These are phyloP conservation scores for Dascillus cervinus DNA, from an alignment of 2,888 invertebrate genomes.

Conservation along the genomic window DNA sequence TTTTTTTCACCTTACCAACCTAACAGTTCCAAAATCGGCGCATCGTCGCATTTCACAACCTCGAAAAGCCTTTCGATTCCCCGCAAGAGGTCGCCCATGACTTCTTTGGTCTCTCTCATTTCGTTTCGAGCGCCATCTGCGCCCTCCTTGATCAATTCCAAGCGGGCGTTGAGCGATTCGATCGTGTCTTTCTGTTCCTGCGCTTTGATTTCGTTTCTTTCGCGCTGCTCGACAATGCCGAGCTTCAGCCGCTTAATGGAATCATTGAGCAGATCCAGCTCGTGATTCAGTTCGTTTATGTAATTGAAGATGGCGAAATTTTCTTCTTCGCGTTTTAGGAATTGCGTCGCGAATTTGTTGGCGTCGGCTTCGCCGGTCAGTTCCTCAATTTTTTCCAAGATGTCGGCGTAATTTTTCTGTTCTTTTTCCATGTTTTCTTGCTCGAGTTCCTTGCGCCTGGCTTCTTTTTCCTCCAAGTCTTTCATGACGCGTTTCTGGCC, in stretches of 20 bases:
- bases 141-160: no score
- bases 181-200: constrained; percentile 54
- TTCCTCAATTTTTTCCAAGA: constrained; percentile 63
- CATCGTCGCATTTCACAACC: constrained; percentile 61
- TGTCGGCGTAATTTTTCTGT: constrained; percentile 65
- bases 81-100: constrained; percentile 33
- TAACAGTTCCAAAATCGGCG: constrained; percentile 46
- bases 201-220: constrained; percentile 49
- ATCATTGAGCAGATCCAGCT: constrained; percentile 67
- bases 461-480: constrained; percentile 67
- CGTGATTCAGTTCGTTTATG: constrained; percentile 82
- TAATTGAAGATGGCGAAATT: constrained; percentile 90
- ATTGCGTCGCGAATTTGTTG: constrained; percentile 62
- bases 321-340: constrained; percentile 77
- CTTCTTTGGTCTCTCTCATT: constrained; percentile 27
- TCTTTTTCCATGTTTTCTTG: constrained; percentile 63
- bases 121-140: constrained; percentile 35
- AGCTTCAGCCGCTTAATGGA: constrained; percentile 41
- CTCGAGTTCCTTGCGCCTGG: constrained; percentile 60
- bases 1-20: constrained; percentile 1
- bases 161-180: constrained; percentile 45
- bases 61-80: constrained; percentile 50
- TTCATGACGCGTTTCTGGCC: constrained; percentile 69
- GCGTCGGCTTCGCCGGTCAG: constrained; percentile 58
- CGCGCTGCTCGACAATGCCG: constrained; percentile 48